phyloP scores from a whole-genome alignment of 2,888 invertebrate species.

The Lepidocyrtinus sp. region DNA sequence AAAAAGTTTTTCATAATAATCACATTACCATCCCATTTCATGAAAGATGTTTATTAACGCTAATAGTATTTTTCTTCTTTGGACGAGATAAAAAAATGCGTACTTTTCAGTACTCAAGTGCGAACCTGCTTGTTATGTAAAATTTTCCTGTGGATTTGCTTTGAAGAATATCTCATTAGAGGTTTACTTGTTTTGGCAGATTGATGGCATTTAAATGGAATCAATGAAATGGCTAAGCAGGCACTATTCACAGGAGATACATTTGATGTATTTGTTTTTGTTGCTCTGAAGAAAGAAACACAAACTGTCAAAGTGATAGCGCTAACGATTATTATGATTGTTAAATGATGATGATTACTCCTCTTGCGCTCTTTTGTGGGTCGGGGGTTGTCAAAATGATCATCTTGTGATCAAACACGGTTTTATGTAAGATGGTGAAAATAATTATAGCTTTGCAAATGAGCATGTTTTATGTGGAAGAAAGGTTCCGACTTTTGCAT shows the following conservation, averaged over 20 bases:
- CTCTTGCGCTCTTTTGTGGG: background rate
- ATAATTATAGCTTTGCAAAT: slow-evolving; percentile 41
- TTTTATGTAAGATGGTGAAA: slow-evolving; percentile 48
- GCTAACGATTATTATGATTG: slow-evolving; percentile 14
- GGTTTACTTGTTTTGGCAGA: slow-evolving; percentile 27
- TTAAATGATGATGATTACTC: background rate
- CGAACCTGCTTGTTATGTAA: too few species aligned
- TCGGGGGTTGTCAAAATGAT: background rate
- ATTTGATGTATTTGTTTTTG: background rate
- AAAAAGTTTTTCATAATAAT: too few species aligned
- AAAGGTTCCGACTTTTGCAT: too few species aligned
- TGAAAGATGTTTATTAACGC: too few species aligned
- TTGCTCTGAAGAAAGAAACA: background rate
- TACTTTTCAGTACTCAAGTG: too few species aligned
- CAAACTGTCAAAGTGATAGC: slow-evolving; percentile 5
- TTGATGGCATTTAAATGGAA: background rate
- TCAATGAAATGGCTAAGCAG: background rate
- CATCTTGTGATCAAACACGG: background rate
- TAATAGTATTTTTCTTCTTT: too few species aligned
- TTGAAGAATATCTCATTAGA: slow-evolving; percentile 44
- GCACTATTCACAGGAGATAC: background rate
- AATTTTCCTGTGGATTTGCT: background rate
- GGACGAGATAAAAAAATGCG: too few species aligned
- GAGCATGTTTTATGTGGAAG: background rate
- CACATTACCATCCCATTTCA: too few species aligned